Base-by-base conservation (phyloP, 1,140 invertebrate genomes). In the Cardiocondyla obscurior region DNA sequence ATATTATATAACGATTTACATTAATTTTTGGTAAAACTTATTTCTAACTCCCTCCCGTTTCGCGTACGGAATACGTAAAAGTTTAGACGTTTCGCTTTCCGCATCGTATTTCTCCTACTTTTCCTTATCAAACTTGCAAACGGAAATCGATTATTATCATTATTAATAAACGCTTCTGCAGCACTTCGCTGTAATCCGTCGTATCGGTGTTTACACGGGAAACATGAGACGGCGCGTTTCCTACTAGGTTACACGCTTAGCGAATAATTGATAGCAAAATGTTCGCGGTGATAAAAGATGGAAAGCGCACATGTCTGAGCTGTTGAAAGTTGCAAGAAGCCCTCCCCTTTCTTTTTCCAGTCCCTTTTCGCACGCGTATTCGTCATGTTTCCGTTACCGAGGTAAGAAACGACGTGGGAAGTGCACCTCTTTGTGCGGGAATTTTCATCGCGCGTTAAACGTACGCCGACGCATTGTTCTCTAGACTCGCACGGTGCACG, bases 391-490 rank as follows among this genome's bases (percentile, higher is more conserved):
- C 8, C 30, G 25, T 74, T 44, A 7, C n/a, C 28, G 30, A 22
- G 14, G 25, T 28, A 67, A n/a, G 33, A 30, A 42, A 30, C 30
- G 70, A 62, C 51, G 28, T 10, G 19, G 16, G 58, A 64, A n/a
- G 14, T 25, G 14, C 58, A 51, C 5, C 28, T n/a, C n/a, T 49
- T 3, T 22, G 14, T 72, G 57, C 16, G 72, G 19, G 14, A 22
- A 55, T 7, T 28, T 16, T 74, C 72, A 62, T 62, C 72, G 39
- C 12, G 33, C 53, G 22, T 77, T 33, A 42, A 67, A 69, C 46
- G 19, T n/a, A 79, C 62, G 46, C 74, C 74, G 74, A 79, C 46
- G 74, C 74, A 79, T 79, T 79, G 74, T 79, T 67, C 46, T 79
- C 62, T 19, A 22, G 14, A 5, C 3, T 51, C 74, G 2, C 60